Percentiles rank a stretch among this genome's conserved stretches.
Evolutionary conservation across 1,140 invertebrate genomes (phyloP).

Genomic region (Drosophila azteca): DNA sequence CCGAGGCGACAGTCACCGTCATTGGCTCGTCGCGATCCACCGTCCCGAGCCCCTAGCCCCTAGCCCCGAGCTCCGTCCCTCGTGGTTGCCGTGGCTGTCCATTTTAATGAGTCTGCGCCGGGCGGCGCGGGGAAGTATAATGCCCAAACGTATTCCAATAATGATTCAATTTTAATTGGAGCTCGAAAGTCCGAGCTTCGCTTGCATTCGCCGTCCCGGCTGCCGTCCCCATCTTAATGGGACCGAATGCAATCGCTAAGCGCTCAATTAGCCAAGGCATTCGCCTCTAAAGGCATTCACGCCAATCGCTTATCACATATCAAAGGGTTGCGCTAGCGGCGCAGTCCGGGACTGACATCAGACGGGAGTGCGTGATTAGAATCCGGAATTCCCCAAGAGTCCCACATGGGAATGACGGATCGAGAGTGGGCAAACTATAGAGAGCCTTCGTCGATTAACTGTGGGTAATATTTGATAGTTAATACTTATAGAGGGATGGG

Average conservation of each 20-base stretch:
- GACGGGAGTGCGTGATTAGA: constrained; percentile 31
- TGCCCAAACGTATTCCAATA: constrained; percentile 69
- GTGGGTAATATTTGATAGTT: too few species aligned
- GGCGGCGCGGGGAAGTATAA: constrained; percentile 29
- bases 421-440: too few species aligned
- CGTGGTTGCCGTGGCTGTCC: constrained; percentile 40
- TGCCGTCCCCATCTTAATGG: constrained; percentile 62
- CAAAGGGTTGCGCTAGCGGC: constrained; percentile 38
- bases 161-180: constrained; percentile 82
- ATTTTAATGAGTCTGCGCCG: constrained; percentile 59
- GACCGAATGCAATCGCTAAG: constrained; percentile 72
- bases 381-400: constrained; percentile 13
- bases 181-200: constrained; percentile 26
- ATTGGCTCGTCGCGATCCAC: constrained; percentile 8
- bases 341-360: not conserved
- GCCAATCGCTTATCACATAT: constrained; percentile 52
- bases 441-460: too few species aligned
- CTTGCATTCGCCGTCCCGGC: constrained; percentile 24
- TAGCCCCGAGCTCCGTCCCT: constrained; percentile 5
- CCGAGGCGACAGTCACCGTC: constrained; percentile 10
- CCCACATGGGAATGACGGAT: too few species aligned
- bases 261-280: constrained; percentile 69
- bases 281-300: constrained; percentile 43
- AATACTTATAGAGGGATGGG: too few species aligned
- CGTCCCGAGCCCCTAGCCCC: too few species aligned